Evolutionary conservation across 2,113 vertebrate genomes (phyloP).

Genomic region (Poeciliopsis occidentalis): DNA sequence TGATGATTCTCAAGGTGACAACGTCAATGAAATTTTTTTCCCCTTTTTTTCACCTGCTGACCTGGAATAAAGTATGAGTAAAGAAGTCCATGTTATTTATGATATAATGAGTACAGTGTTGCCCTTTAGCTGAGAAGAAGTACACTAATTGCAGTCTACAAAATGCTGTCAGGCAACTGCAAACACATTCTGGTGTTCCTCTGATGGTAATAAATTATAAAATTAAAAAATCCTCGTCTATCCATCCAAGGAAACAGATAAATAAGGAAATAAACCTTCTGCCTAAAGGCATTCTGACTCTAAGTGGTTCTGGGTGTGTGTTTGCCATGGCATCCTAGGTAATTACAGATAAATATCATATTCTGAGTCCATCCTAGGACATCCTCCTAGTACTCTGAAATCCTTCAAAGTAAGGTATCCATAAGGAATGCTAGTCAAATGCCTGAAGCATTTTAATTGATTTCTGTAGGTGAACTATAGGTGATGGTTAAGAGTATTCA

Average conservation of each 20-base stretch:
- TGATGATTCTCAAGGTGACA: slow-evolving; percentile 50
- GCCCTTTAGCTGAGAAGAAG: slow-evolving; percentile 2
- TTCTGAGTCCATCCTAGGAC: too few species aligned
- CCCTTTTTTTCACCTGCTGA: slow-evolving; percentile 26
- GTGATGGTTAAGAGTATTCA: too few species aligned
- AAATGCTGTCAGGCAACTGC: not conserved
- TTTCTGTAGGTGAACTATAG: too few species aligned
- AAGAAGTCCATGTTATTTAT: slow-evolving; percentile 8
- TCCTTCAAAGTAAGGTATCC: too few species aligned
- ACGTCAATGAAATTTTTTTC: slow-evolving; percentile 32
- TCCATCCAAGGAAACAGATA: not conserved
- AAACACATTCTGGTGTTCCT: not conserved
- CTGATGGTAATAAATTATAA: not conserved
- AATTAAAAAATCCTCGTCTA: not conserved
- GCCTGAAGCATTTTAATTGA: too few species aligned
- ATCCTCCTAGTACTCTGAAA: too few species aligned
- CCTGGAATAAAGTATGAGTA: slow-evolving; percentile 7
- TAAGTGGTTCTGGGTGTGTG: too few species aligned
- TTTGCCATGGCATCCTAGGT: too few species aligned
- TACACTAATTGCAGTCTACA: slow-evolving; percentile 2
- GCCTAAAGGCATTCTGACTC: too few species aligned
- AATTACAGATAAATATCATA: too few species aligned
- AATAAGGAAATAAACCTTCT: too few species aligned
- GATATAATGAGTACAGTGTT: slow-evolving; percentile 4
- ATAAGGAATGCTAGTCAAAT: too few species aligned